Conservation (phyloP, 1,140 invertebrate genomes). For the Orussus abietinus region DNA sequence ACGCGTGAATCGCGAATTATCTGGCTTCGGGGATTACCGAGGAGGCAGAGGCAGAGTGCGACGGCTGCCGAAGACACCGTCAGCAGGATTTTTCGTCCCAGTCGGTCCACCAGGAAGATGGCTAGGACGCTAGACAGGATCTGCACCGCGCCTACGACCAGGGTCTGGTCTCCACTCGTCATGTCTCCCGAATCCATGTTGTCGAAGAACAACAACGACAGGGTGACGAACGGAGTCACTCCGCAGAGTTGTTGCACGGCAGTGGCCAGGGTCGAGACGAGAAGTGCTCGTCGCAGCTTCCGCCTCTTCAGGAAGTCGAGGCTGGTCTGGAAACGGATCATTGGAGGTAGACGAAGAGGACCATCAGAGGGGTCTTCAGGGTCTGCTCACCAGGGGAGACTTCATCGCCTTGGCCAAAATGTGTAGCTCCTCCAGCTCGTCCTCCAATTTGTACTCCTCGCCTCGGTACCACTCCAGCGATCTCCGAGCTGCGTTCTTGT, state of each 20-base stretch:
- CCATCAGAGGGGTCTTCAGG: too few relatives aligned
- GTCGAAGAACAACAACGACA: conserved; percentile 70
- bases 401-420: conserved; percentile 13
- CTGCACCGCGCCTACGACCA: conserved; percentile 74
- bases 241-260: conserved; percentile 79
- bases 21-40: conserved; percentile 56
- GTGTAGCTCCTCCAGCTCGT: conserved; percentile 47
- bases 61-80: conserved; percentile 62
- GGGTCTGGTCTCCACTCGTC: conserved; percentile 57
- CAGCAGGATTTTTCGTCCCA: conserved; percentile 69
- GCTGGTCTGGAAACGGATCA: conserved; percentile 1
- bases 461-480: conserved; percentile 65
- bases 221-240: conserved; percentile 79
- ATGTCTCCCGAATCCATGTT: conserved; percentile 56
- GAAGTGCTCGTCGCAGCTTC: conserved; percentile 56
- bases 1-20: conserved; percentile 30
- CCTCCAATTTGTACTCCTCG: conserved; percentile 52
- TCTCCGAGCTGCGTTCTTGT: conserved; percentile 52
- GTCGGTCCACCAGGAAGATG: conserved; percentile 65
- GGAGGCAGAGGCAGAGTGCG: conserved; percentile 59
- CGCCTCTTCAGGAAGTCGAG: not conserved
- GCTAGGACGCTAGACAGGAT: conserved; percentile 67
- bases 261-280: conserved; percentile 70
- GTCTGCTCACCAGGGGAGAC: too few relatives aligned
- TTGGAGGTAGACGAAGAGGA: too few relatives aligned